These are phyloP conservation scores for Tapirus indicus DNA, from an alignment of 2,797 vertebrate species.

Conservation along the genomic window DNA sequence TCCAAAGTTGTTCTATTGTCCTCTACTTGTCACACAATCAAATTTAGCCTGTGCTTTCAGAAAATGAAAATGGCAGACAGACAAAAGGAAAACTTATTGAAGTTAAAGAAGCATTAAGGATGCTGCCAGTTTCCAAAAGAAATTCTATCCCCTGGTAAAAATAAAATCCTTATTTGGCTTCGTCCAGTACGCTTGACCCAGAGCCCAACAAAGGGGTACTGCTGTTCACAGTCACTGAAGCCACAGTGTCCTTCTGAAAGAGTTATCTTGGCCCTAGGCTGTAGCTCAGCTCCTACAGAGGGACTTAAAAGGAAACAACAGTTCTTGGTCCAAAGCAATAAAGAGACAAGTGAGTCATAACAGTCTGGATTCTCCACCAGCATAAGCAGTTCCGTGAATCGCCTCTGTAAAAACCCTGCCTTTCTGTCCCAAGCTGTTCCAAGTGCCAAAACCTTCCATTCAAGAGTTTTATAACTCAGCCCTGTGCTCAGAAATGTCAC, in stretches of 20 bases:
- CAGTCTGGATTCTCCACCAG: constrained; percentile 73
- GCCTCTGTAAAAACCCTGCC: constrained; percentile 79
- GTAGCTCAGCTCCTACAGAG: constrained; percentile 65
- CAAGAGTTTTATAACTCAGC: constrained; percentile 80
- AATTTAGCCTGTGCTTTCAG: constrained; percentile 28
- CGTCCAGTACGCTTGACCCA: neutral
- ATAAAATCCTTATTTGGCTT: constrained; percentile 36
- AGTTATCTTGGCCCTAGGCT: constrained; percentile 65
- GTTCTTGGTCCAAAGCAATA: constrained; percentile 77
- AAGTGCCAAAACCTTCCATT: constrained; percentile 82
- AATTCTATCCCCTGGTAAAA: constrained; percentile 33
- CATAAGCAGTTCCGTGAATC: constrained; percentile 73
- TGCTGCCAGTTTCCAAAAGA: constrained; percentile 60
- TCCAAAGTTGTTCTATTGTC: neutral
- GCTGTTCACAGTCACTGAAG: constrained; percentile 53
- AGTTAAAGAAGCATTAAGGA: constrained; percentile 38
- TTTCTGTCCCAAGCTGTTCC: constrained; percentile 68
- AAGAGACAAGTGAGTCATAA: constrained; percentile 81
- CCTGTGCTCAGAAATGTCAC: constrained; percentile 80
- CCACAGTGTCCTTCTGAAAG: constrained; percentile 44
- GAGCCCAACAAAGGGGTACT: neutral
- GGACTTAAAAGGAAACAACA: constrained; percentile 79
- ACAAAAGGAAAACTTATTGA: constrained; percentile 46
- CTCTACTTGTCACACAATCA: neutral
- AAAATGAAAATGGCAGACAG: constrained; percentile 1